Percentiles rank a stretch among this genome's conserved stretches.
Evolutionary conservation across 2,888 invertebrate species (phyloP).

Genomic region (Anaspis maculata): DNA sequence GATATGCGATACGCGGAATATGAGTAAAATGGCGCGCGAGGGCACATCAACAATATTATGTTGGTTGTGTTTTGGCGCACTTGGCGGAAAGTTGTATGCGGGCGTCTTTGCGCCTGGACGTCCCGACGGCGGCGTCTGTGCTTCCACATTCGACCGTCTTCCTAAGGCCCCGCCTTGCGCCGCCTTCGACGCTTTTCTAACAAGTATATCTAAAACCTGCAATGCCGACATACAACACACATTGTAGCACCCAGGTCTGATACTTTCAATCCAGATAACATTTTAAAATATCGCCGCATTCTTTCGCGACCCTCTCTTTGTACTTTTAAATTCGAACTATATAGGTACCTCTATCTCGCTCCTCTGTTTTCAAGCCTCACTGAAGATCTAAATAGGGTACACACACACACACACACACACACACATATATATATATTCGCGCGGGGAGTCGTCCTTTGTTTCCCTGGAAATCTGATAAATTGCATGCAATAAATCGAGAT

Average conservation of each 20-base stretch:
- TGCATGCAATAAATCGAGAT: conserved; percentile 13
- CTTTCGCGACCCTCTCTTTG: conserved; percentile 29
- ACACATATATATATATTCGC: too few relatives aligned
- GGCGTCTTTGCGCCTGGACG: conserved; percentile 23
- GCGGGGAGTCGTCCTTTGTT: conserved; percentile 27
- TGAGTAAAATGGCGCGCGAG: too few relatives aligned
- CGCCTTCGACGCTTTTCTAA: conserved; percentile 38
- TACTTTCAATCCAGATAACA: conserved; percentile 36
- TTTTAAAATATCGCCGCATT: conserved; percentile 39
- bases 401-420: too few relatives aligned
- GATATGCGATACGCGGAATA: too few relatives aligned
- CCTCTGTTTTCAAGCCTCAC: too few relatives aligned
- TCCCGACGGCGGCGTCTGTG: conserved; percentile 25
- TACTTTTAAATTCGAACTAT: conserved; percentile 31
- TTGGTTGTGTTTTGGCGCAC: too few relatives aligned
- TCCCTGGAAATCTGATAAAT: conserved; percentile 32
- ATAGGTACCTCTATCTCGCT: conserved; percentile 25
- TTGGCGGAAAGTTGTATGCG: conserved; percentile 15
- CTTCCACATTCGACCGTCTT: conserved; percentile 31
- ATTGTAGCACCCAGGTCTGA: conserved; percentile 22
- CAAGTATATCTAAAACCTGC: conserved; percentile 28
- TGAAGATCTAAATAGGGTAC: conserved; percentile 33
- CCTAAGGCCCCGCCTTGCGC: conserved; percentile 37
- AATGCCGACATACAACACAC: conserved; percentile 19
- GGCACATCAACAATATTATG: too few relatives aligned